These are phyloP conservation scores for Lepus americanus DNA, from an alignment of 2,113 vertebrate genomes.

Conservation along the genomic window DNA sequence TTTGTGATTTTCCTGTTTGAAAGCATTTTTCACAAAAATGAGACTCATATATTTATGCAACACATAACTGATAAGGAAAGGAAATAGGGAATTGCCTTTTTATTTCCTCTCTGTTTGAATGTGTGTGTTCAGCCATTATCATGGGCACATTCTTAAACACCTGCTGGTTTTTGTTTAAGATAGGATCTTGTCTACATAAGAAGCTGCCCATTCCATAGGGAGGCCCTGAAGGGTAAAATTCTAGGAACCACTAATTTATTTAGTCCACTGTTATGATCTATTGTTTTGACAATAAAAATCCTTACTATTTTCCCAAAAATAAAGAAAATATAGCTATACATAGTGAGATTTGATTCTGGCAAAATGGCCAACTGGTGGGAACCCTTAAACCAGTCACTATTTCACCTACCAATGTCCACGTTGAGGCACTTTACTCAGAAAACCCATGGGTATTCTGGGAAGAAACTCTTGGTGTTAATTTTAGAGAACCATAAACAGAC, in stretches of 20 bases:
- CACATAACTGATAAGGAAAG: neutral
- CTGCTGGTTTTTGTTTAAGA: neutral
- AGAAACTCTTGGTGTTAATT: neutral
- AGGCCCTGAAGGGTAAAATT: neutral
- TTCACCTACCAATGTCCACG: neutral
- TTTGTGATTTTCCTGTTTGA: neutral
- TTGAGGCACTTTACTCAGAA: neutral
- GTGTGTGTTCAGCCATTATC: neutral
- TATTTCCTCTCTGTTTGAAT: neutral
- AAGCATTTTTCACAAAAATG: neutral
- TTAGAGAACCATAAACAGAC: neutral
- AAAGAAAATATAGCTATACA: neutral
- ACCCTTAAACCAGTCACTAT: neutral
- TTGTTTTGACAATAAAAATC: slow-evolving; percentile 43
- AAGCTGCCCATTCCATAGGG: neutral
- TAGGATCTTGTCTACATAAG: neutral
- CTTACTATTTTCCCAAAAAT: neutral
- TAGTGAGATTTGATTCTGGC: neutral
- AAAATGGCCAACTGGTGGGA: neutral
- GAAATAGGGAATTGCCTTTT: neutral
- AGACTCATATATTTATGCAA: neutral
- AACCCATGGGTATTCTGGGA: neutral
- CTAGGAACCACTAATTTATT: slow-evolving; percentile 30
- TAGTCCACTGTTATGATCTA: neutral
- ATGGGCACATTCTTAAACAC: neutral